Conservation (phyloP, 2,797 vertebrate species). For the Erpetoichthys calabaricus region DNA sequence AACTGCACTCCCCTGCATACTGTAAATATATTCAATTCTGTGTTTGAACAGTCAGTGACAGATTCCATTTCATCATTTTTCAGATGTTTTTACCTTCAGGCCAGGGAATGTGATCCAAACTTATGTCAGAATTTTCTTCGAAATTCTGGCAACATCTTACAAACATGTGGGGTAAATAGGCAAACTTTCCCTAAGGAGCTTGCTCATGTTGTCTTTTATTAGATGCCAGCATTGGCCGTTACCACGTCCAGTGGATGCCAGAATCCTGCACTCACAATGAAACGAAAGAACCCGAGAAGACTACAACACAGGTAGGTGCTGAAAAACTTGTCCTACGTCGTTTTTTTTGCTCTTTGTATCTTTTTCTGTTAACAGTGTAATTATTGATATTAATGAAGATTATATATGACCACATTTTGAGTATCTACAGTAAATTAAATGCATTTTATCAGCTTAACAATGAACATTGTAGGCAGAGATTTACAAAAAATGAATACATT, state of each 20-base stretch:
- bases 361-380: no score
- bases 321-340: background rate
- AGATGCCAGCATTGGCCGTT: conserved; percentile 57
- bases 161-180: background rate
- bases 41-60: no score
- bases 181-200: no score
- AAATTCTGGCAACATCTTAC: conserved; percentile 1
- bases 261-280: conserved; percentile 75
- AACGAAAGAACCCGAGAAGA: conserved; percentile 54
- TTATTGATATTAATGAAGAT: no score
- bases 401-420: no score
- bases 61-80: conserved; percentile 1
- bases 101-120: background rate
- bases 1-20: no score
- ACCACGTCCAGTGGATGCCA: conserved; percentile 75
- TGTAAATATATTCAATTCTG: no score
- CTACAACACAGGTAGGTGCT: conserved; percentile 64
- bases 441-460: no score
- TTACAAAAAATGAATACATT: no score
- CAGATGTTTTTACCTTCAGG: background rate
- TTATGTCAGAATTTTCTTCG: background rate
- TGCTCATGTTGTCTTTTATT: conserved; percentile 9
- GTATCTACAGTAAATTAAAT: no score
- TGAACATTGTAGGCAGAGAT: no score
- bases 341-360: no score